A percentile compares a stretch with the other conserved stretches of the same genome.
Evolutionary conservation across 2,888 invertebrate genomes (phyloP).

Genomic region (Hybos culiciformis): DNA sequence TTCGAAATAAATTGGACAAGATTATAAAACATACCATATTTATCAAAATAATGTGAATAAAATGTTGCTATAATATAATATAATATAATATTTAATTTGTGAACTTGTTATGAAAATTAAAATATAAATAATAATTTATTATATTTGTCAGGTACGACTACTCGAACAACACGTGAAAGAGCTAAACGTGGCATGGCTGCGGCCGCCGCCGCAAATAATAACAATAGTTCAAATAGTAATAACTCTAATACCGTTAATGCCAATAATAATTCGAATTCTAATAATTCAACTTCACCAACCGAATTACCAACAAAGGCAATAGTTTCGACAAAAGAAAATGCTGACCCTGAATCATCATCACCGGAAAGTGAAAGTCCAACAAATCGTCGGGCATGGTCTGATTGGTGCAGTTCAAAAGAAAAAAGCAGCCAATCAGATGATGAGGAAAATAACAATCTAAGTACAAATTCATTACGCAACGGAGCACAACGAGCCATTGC

Average conservation of each 20-base stretch:
- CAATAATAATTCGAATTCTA: slow-evolving; percentile 14
- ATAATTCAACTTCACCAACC: slow-evolving; percentile 3
- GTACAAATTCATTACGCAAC: slow-evolving; percentile 22
- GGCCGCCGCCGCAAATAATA: not conserved
- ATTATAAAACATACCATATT: too few relatives aligned
- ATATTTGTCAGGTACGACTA: slow-evolving; percentile 22
- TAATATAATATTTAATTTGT: not conserved
- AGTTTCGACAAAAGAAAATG: slow-evolving; percentile 24
- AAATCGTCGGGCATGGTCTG: slow-evolving; percentile 61
- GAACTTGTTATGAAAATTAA: not conserved
- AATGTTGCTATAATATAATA: not conserved
- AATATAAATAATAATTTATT: not conserved
- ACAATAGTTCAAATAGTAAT: slow-evolving; percentile 9
- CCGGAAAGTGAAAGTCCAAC: slow-evolving; percentile 44
- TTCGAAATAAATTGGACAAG: too few relatives aligned
- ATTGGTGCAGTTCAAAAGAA: slow-evolving; percentile 48
- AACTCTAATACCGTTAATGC: slow-evolving; percentile 1
- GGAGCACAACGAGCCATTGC: slow-evolving; percentile 17
- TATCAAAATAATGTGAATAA: too few relatives aligned
- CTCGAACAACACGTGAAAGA: slow-evolving; percentile 34
- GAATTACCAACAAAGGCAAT: not conserved
- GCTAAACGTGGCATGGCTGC: slow-evolving; percentile 31
- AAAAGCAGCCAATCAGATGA: slow-evolving; percentile 49
- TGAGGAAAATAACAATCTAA: slow-evolving; percentile 38
- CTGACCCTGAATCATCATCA: slow-evolving; percentile 21